A percentile compares a stretch with the other conserved stretches of the same genome.
phyloP scores from a whole-genome alignment of 2,888 invertebrate species.

The Xylota segnis region DNA sequence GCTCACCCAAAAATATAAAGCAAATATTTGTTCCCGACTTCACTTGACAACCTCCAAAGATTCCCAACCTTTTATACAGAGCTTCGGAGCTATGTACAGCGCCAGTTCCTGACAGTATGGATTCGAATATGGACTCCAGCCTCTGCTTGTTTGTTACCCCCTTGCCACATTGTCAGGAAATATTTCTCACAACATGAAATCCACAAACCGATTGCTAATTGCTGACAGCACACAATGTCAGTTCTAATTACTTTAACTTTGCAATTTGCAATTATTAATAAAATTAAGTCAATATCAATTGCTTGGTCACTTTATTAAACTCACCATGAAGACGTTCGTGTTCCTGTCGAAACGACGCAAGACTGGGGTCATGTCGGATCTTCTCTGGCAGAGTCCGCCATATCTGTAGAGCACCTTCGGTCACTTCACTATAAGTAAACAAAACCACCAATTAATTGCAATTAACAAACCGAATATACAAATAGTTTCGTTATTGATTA shows the following conservation, averaged over 20 bases:
- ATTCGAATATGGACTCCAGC: too few species aligned
- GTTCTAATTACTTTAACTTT: not conserved
- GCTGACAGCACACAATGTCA: not conserved
- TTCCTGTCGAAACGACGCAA: conserved; percentile 87
- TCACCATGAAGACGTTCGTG: conserved; percentile 84
- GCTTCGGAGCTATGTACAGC: too few species aligned
- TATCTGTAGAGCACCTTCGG: conserved; percentile 87
- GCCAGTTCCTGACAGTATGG: too few species aligned
- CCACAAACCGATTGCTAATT: not conserved
- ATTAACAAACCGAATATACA: conserved; percentile 26
- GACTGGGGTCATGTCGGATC: conserved; percentile 88
- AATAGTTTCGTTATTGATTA: not conserved
- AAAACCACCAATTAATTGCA: conserved; percentile 47
- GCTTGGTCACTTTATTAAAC: conserved; percentile 67
- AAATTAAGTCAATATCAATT: not conserved
- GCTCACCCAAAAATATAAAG: too few species aligned
- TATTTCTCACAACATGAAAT: too few species aligned
- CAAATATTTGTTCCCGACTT: too few species aligned
- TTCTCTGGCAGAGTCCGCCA: conserved; percentile 89
- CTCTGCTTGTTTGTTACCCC: too few species aligned
- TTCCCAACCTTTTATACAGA: too few species aligned
- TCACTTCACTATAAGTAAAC: conserved; percentile 85
- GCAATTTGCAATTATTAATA: not conserved
- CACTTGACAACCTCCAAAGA: too few species aligned
- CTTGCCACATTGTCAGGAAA: too few species aligned